Percentiles rank a stretch among this genome's conserved stretches.
phyloP scores from a whole-genome alignment of 2,888 invertebrate species.

The Hyalella azteca region DNA sequence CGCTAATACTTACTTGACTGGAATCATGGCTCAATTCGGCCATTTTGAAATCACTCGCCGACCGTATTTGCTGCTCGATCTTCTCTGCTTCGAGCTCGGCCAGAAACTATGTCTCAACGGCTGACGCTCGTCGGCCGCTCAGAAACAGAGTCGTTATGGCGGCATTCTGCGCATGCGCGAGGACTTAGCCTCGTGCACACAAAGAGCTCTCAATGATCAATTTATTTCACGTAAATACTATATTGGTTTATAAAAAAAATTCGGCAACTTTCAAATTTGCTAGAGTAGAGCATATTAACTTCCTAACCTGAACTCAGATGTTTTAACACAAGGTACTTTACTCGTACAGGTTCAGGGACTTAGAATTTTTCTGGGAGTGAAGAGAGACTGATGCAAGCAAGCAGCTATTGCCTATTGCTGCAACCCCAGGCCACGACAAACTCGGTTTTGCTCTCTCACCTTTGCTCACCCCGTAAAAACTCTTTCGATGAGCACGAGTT shows the following conservation, averaged over 20 bases:
- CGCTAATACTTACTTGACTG: neutral
- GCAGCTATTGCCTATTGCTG: too few relatives aligned
- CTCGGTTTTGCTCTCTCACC: too few relatives aligned
- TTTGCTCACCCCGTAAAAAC: too few relatives aligned
- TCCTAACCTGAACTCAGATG: neutral
- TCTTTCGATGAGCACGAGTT: too few relatives aligned
- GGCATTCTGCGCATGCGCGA: slow-evolving; percentile 42
- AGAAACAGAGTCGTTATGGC: slow-evolving; percentile 44
- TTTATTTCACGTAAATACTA: neutral
- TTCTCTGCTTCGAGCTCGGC: neutral
- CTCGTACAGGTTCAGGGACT: neutral
- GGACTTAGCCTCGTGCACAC: slow-evolving; percentile 24
- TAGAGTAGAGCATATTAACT: neutral
- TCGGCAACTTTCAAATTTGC: neutral
- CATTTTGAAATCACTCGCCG: neutral
- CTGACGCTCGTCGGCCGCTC: slow-evolving; percentile 3
- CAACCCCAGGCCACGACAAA: too few relatives aligned
- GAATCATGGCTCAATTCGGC: neutral
- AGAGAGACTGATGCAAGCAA: too few relatives aligned
- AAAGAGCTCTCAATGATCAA: neutral
- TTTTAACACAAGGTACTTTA: neutral
- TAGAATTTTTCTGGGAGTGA: neutral
- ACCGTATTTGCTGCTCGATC: neutral
- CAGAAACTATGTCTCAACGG: slow-evolving; percentile 36
- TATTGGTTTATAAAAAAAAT: neutral